Evolutionary conservation across 23 tunicate species (phyloP).

Genomic region (Phallusia fumigata): DNA sequence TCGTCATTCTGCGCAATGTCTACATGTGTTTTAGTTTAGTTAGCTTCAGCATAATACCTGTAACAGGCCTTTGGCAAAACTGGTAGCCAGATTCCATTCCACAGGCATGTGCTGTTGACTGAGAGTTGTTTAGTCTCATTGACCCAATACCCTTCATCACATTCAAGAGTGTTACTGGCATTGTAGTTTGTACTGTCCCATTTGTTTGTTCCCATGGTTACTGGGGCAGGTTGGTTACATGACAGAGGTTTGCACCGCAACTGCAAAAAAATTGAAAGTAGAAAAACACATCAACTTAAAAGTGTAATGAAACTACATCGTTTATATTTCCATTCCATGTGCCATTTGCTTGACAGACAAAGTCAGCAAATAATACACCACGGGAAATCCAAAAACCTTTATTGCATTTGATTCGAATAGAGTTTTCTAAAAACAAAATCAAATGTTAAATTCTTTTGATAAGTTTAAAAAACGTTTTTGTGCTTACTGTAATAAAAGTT

Average conservation of each 20-base stretch:
- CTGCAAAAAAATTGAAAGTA: background rate
- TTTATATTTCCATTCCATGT: slow-evolving; percentile 14
- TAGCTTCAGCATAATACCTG: background rate
- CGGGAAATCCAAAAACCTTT: slow-evolving; percentile 32
- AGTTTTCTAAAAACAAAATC: slow-evolving; percentile 13
- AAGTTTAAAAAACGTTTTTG: background rate
- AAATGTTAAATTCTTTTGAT: background rate
- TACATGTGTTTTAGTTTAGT: too few relatives aligned
- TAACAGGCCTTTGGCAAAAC: background rate
- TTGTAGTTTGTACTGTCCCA: background rate
- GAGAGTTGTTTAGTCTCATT: background rate
- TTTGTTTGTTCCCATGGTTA: background rate
- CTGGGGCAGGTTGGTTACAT: background rate
- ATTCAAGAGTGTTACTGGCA: background rate
- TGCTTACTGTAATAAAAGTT: background rate
- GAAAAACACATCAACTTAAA: too few relatives aligned
- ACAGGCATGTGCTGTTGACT: background rate
- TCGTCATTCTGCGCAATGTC: too few relatives aligned
- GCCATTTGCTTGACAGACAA: slow-evolving; percentile 18
- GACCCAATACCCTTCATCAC: slow-evolving; percentile 36
- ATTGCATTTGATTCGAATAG: slow-evolving; percentile 16
- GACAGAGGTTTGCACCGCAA: background rate
- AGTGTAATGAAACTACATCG: too few relatives aligned
- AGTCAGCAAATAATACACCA: background rate
- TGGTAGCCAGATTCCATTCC: slow-evolving; percentile 14